Evolutionary conservation across 1,140 invertebrate genomes (phyloP).

Genomic region (Bombus polaris): DNA sequence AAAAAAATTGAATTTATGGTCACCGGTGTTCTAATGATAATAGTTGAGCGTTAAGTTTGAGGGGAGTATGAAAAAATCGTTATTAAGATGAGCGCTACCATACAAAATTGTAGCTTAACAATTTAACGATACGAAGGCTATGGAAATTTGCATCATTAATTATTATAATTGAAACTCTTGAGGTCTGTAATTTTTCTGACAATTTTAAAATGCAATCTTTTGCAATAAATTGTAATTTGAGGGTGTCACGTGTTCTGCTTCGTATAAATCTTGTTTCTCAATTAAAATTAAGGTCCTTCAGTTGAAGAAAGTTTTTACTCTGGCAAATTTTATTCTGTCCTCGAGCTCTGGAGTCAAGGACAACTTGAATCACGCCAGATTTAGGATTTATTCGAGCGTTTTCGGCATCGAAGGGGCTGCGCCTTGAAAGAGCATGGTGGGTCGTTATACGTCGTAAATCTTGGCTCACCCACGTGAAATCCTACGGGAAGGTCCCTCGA

Average conservation of each 20-base stretch:
- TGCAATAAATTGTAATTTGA: background rate
- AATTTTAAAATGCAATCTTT: background rate
- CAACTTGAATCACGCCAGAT: conserved; percentile 9
- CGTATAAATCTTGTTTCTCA: background rate
- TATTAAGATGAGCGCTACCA: background rate
- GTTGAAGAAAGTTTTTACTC: background rate
- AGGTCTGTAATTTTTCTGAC: background rate
- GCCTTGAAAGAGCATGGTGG: conserved; percentile 7
- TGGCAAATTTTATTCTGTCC: background rate
- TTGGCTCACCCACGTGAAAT: conserved; percentile 35
- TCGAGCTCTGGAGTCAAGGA: background rate
- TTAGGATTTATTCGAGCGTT: conserved; percentile 30
- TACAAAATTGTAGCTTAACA: too few relatives aligned
- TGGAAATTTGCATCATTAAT: background rate
- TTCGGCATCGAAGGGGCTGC: conserved; percentile 22
- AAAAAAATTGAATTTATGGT: background rate
- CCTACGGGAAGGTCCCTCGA: conserved; percentile 6
- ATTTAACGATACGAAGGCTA: too few relatives aligned
- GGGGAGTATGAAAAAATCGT: background rate
- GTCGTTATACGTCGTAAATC: conserved; percentile 47
- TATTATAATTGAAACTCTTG: background rate
- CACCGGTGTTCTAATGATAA: background rate
- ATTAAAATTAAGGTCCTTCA: background rate
- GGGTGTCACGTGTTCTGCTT: background rate
- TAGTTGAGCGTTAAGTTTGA: background rate